Percentiles rank a stretch among this genome's conserved stretches.
These are phyloP conservation scores for Patiria miniata DNA, from an alignment of 35 echinoderm and acorn worm genomes.

Conservation along the genomic window DNA sequence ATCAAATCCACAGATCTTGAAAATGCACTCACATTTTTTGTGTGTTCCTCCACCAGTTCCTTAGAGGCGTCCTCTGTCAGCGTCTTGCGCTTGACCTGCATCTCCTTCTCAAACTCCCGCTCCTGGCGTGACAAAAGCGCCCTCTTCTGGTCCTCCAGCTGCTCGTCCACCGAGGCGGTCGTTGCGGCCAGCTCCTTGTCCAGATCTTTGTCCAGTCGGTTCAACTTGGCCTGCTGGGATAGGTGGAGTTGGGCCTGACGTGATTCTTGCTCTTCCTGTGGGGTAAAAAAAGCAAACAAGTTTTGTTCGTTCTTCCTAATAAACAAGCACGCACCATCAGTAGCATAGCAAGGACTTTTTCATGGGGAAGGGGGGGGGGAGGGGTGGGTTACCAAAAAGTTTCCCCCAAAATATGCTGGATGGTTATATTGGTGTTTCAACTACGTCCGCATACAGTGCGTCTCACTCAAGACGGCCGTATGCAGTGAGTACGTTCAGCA, in stretches of 20 bases:
- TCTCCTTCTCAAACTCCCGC: constrained; percentile 88
- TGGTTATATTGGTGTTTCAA: too few species aligned
- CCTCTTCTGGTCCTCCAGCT: constrained; percentile 79
- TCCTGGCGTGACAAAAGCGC: constrained; percentile 53
- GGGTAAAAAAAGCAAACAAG: background rate
- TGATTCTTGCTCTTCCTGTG: constrained; percentile 65
- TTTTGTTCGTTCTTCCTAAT: background rate
- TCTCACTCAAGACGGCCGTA: too few species aligned
- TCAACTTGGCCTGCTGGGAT: constrained; percentile 56
- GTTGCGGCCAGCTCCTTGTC: constrained; percentile 43
- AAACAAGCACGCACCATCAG: too few species aligned
- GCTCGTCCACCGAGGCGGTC: constrained; percentile 33
- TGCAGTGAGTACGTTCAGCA: too few species aligned
- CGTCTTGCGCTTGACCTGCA: constrained; percentile 84
- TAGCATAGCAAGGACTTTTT: too few species aligned
- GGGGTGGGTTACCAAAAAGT: too few species aligned
- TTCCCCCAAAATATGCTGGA: too few species aligned
- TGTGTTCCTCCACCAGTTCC: constrained; percentile 79
- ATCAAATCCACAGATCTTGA: too few species aligned
- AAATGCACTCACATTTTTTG: constrained; percentile 48
- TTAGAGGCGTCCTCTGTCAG: constrained; percentile 72
- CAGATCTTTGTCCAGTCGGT: constrained; percentile 37
- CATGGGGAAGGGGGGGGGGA: too few species aligned
- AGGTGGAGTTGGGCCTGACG: constrained; percentile 68
- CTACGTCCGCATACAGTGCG: too few species aligned